Percentiles rank a stretch among this genome's conserved stretches.
Evolutionary conservation across 30 jellyfish, hydroid and myxozoan species (phyloP).

Genomic region (Morbakka virulenta): DNA sequence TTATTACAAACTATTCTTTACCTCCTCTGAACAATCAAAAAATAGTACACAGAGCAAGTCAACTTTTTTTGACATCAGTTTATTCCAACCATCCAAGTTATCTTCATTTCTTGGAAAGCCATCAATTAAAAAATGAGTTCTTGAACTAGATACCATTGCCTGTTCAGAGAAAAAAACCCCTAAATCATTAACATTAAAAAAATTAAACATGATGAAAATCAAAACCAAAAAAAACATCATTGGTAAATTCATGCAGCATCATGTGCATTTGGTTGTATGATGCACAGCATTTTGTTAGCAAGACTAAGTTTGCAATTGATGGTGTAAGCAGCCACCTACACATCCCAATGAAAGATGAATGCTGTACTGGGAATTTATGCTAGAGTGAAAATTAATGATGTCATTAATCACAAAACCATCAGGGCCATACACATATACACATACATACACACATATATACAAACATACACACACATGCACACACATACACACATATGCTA

Average conservation of each 20-base stretch:
- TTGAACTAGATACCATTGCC: slow-evolving; percentile 81
- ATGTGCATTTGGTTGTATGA: background rate
- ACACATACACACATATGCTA: too few species aligned
- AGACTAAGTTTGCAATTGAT: background rate
- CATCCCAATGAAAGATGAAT: too few species aligned
- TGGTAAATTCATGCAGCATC: background rate
- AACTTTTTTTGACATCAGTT: slow-evolving; percentile 65
- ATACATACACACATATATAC: too few species aligned
- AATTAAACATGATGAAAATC: background rate
- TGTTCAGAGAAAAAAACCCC: background rate
- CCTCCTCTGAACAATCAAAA: slow-evolving; percentile 95
- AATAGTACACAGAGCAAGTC: slow-evolving; percentile 76
- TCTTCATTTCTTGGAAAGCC: slow-evolving; percentile 98
- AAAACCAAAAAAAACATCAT: background rate
- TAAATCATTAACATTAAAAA: background rate
- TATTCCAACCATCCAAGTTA: slow-evolving; percentile 84
- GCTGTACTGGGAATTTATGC: too few species aligned
- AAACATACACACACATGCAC: too few species aligned
- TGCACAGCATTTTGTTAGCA: background rate
- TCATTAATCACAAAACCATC: too few species aligned
- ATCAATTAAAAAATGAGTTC: slow-evolving; percentile 71
- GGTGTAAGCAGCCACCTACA: background rate
- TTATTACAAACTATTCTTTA: too few species aligned
- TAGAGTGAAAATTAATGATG: too few species aligned
- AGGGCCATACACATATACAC: too few species aligned